Conservation (phyloP, 2,113 vertebrate genomes). For the Callithrix jacchus region DNA sequence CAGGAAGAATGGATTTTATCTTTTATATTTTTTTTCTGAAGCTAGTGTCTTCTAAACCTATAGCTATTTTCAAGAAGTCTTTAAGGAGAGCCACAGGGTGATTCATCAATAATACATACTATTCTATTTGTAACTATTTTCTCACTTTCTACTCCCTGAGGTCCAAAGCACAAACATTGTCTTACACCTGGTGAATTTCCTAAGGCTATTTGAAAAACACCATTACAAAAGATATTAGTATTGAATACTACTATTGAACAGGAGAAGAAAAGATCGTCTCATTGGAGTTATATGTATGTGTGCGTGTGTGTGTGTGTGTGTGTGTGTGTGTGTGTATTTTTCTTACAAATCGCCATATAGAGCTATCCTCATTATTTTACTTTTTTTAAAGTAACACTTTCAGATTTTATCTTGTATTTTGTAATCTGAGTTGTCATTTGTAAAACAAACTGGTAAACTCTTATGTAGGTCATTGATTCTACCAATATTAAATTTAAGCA, state of each 20-base stretch:
- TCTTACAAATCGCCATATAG: neutral
- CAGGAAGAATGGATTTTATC: conserved; percentile 31
- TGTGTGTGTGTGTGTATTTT: too few relatives aligned
- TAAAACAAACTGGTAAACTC: neutral
- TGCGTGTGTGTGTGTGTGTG: too few relatives aligned
- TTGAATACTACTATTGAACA: conserved; percentile 42
- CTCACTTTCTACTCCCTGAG: conserved; percentile 26
- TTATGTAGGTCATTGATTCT: neutral
- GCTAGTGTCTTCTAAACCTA: conserved; percentile 36
- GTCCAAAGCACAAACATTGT: conserved; percentile 14
- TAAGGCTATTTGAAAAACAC: conserved; percentile 38
- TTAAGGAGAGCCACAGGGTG: conserved; percentile 31
- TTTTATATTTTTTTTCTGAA: conserved; percentile 28
- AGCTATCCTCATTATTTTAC: neutral
- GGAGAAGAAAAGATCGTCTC: neutral
- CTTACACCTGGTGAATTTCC: conserved; percentile 47
- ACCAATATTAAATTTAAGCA: neutral
- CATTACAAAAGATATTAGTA: conserved; percentile 9
- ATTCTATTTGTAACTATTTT: conserved; percentile 65
- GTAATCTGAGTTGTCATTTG: neutral
- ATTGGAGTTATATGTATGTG: neutral
- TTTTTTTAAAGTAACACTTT: neutral
- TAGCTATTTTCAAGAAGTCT: conserved; percentile 50
- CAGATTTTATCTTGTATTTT: neutral
- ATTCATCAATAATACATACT: conserved; percentile 65